phyloP scores from a whole-genome alignment of 2,113 vertebrate genomes.

The Turnix velox region DNA sequence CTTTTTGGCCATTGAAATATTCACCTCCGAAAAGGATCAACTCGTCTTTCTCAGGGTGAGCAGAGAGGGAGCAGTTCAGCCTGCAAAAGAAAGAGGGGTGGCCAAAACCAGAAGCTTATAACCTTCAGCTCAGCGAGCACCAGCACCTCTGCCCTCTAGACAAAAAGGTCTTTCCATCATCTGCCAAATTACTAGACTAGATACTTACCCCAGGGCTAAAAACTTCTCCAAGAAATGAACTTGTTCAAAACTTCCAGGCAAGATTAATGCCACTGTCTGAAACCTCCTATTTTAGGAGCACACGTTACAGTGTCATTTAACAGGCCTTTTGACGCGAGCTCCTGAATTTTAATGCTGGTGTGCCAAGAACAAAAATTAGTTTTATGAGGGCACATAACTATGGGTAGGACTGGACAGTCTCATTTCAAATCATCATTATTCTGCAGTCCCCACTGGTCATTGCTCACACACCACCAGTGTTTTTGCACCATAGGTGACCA shows the following conservation, averaged over 20 bases:
- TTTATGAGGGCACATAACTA: not conserved
- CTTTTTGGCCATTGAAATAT: conserved; percentile 98
- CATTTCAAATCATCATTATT: not conserved
- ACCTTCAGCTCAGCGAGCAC: not conserved
- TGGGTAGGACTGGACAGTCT: not conserved
- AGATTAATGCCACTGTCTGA: conserved; percentile 51
- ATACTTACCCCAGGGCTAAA: conserved; percentile 18
- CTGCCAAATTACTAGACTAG: not conserved
- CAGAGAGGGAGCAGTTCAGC: conserved; percentile 84
- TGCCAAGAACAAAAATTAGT: conserved; percentile 25
- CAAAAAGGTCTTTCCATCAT: conserved; percentile 31
- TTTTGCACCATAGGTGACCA: rapidly evolving
- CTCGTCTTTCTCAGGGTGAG: conserved; percentile 93
- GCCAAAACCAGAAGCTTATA: not conserved
- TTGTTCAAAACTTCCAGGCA: conserved; percentile 7
- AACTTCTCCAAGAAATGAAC: conserved; percentile 38
- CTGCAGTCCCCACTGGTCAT: not conserved
- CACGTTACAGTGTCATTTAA: conserved; percentile 24
- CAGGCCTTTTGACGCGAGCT: conserved; percentile 27
- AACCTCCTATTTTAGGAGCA: conserved; percentile 57
- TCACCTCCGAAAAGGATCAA: conserved; percentile 97
- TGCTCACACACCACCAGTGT: not conserved
- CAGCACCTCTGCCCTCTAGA: not conserved
- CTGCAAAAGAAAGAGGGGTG: conserved; percentile 60
- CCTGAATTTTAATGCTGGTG: conserved; percentile 59